Conservation (phyloP, 2,797 vertebrate genomes). For the Oryzias sinensis region DNA sequence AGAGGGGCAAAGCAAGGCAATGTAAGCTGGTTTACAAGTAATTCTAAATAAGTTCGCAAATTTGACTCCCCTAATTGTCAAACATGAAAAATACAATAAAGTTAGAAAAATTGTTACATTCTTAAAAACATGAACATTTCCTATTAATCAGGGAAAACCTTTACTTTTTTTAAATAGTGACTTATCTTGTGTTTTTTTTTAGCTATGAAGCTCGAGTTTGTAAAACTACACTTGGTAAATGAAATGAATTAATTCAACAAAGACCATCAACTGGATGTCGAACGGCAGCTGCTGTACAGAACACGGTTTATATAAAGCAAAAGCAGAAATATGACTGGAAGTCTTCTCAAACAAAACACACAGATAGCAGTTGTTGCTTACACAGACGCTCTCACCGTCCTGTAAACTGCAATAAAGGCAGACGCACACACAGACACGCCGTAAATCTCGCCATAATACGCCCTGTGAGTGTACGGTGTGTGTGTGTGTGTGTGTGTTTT, state of each 20-base stretch:
- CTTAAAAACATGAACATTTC: no score
- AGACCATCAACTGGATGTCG: not conserved
- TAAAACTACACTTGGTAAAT: no score
- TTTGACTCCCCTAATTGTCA: no score
- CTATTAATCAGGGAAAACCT: no score
- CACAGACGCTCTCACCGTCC: constrained; percentile 67
- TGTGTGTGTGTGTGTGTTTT: constrained; percentile 56
- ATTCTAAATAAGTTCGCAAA: no score
- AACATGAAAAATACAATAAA: no score
- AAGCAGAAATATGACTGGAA: constrained; percentile 26
- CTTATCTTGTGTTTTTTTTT: no score
- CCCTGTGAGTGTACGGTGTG: constrained; percentile 65
- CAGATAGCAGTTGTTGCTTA: constrained; percentile 64
- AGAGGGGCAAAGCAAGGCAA: no score
- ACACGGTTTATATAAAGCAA: constrained; percentile 5
- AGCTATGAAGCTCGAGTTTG: no score
- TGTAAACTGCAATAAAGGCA: constrained; percentile 76
- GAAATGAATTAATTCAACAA: not conserved
- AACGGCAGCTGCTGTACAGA: not conserved
- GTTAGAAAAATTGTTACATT: no score
- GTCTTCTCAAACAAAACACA: constrained; percentile 21
- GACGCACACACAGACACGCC: constrained; percentile 67
- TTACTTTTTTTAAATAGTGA: no score
- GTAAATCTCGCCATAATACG: constrained; percentile 73
- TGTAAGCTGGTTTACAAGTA: no score